Conservation (phyloP, 2,797 vertebrate genomes). For the Emydoidea blandingii region DNA sequence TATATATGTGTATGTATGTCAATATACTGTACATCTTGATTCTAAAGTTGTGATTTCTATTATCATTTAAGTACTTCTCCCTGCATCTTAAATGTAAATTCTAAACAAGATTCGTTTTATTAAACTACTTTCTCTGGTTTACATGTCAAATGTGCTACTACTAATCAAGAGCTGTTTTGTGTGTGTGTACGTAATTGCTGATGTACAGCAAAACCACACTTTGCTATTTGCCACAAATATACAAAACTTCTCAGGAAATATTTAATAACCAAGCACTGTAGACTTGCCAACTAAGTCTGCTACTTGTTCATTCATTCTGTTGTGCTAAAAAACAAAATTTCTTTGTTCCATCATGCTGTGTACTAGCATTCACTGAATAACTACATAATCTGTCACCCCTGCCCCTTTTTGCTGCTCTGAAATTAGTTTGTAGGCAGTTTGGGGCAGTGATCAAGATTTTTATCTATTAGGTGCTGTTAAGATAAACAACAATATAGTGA, state of each 20-base stretch:
- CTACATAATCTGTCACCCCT: constrained; percentile 4
- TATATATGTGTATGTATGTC: neutral
- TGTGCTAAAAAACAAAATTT: constrained; percentile 58
- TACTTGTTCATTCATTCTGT: constrained; percentile 34
- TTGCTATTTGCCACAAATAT: neutral
- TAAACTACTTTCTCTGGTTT: neutral
- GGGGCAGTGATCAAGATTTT: neutral
- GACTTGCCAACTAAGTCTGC: neutral
- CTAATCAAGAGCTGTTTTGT: neutral
- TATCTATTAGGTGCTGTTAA: neutral
- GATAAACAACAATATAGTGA: neutral
- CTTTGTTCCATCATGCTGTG: constrained; percentile 30
- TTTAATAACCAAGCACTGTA: neutral
- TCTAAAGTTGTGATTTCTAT: neutral
- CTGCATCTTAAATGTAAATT: neutral
- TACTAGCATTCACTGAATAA: constrained; percentile 51
- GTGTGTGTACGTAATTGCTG: neutral
- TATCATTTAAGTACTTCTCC: neutral
- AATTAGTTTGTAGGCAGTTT: constrained; percentile 19
- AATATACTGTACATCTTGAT: neutral
- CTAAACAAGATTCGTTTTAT: neutral
- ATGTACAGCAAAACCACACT: neutral
- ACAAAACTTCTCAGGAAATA: constrained; percentile 27
- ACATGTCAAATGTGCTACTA: neutral
- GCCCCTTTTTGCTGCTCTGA: constrained; percentile 3